Evolutionary conservation across 2,888 invertebrate species (phyloP).

Genomic region (Poecilobothrus nobilitatus): DNA sequence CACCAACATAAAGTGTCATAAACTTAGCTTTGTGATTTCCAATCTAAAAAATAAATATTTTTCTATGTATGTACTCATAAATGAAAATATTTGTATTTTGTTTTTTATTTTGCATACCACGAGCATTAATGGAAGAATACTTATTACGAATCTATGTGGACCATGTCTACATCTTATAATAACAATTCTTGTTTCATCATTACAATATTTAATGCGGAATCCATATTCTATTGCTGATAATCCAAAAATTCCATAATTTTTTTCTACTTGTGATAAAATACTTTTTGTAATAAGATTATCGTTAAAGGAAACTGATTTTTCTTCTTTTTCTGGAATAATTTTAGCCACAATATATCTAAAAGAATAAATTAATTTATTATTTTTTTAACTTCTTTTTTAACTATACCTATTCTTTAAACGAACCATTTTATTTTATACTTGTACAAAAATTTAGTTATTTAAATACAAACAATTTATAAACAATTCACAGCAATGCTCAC

Average conservation of each 20-base stretch:
- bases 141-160: conserved; percentile 62
- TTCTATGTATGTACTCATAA: background rate
- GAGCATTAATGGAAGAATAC: conserved; percentile 60
- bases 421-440: conserved; percentile 46
- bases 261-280: conserved; percentile 55
- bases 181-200: conserved; percentile 64
- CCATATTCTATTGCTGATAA: conserved; percentile 60
- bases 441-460: no score
- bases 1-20: conserved; percentile 63
- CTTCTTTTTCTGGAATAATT: conserved; percentile 43
- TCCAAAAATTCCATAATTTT: conserved; percentile 69
- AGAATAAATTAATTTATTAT: conserved; percentile 1
- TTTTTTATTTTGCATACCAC: conserved; percentile 33
- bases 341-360: conserved; percentile 61
- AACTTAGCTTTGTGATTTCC: conserved; percentile 54
- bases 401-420: conserved; percentile 57
- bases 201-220: conserved; percentile 70
- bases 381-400: conserved; percentile 10
- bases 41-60: conserved; percentile 37
- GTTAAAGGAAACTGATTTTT: conserved; percentile 43
- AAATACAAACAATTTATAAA: no score
- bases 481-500: no score
- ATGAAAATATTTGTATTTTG: background rate
- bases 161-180: conserved; percentile 65
- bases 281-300: conserved; percentile 41